Percentiles rank a stretch among this genome's conserved stretches.
Conservation (phyloP, 2,888 invertebrate genomes). For the Rotaria magnacalcarata region DNA sequence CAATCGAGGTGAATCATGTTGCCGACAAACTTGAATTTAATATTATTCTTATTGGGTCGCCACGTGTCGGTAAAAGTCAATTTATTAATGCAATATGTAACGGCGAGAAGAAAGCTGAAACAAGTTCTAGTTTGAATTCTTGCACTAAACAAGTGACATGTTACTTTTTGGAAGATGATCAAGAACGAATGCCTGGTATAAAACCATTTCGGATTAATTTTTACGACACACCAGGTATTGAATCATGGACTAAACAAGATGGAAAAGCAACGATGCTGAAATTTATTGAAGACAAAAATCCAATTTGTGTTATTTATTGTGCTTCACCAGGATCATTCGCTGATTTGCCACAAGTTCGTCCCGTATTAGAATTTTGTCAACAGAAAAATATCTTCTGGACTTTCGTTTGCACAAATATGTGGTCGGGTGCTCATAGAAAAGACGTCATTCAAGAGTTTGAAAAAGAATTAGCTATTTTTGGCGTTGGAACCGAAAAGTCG, state of each 20-base stretch:
- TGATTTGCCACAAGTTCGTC: background rate
- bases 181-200: background rate
- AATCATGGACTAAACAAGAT: background rate
- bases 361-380: background rate
- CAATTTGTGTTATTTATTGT: background rate
- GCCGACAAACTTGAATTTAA: background rate
- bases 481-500: background rate
- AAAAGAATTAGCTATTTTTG: background rate
- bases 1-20: background rate
- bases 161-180: background rate
- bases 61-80: conserved; percentile 9
- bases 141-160: background rate
- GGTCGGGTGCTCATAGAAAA: background rate
- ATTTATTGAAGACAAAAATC: background rate
- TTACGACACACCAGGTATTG: conserved; percentile 12
- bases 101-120: background rate
- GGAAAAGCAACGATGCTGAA: background rate
- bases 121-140: background rate
- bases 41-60: background rate
- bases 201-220: background rate
- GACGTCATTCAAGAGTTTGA: background rate
- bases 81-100: background rate
- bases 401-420: background rate
- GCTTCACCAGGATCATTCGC: background rate
- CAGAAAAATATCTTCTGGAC: background rate